These are phyloP conservation scores for Cryptoblepharus egeriae DNA, from an alignment of 2,797 vertebrate species.

Conservation along the genomic window DNA sequence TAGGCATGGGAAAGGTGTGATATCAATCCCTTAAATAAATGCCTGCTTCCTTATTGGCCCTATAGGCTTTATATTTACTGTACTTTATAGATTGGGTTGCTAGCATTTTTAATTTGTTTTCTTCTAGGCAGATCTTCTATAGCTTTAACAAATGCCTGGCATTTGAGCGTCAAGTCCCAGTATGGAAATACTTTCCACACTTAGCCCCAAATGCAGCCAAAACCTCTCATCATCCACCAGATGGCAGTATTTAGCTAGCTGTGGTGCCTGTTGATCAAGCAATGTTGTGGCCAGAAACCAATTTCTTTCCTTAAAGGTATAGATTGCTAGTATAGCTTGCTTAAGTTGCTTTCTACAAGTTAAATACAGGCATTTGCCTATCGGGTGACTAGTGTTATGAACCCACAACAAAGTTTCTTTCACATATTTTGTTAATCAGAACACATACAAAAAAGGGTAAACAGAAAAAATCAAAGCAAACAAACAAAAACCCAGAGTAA, in stretches of 20 bases:
- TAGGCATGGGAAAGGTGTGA: too few species aligned
- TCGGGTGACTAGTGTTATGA: neutral
- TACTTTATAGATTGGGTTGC: neutral
- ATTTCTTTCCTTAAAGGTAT: rapidly evolving
- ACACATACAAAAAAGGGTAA: neutral
- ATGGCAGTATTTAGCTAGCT: slow-evolving; percentile 54
- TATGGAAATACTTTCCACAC: neutral
- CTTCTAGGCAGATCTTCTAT: neutral
- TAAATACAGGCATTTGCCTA: neutral
- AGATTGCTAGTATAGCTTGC: neutral
- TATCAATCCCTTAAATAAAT: too few species aligned
- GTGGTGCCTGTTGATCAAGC: neutral
- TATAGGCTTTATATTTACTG: neutral
- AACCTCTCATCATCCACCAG: slow-evolving; percentile 45
- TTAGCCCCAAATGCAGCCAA: neutral
- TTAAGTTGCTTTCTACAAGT: rapidly evolving
- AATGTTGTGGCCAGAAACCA: neutral
- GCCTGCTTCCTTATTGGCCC: neutral
- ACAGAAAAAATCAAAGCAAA: too few species aligned
- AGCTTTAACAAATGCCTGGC: neutral
- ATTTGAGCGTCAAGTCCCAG: neutral
- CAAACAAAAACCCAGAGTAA: too few species aligned
- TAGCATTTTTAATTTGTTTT: neutral
- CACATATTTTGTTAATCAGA: neutral
- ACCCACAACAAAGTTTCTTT: neutral